A percentile compares a stretch with the other conserved stretches of the same genome.
These are phyloP conservation scores for Panopea generosa DNA, from an alignment of 2,888 invertebrate genomes.

Conservation along the genomic window DNA sequence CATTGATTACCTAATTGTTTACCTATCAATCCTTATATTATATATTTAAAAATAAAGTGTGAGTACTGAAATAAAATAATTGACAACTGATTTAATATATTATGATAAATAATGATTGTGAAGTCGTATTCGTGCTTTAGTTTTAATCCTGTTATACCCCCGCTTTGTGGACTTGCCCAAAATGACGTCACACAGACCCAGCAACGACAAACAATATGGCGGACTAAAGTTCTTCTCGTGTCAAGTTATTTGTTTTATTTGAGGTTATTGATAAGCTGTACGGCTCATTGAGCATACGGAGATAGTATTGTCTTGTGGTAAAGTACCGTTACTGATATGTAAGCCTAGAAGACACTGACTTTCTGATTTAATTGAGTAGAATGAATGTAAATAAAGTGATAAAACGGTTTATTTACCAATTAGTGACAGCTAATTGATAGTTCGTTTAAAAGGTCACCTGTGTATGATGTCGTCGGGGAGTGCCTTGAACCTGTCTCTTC, in stretches of 20 bases:
- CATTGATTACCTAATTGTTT: too few relatives aligned
- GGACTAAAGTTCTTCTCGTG: slow-evolving; percentile 39
- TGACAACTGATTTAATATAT: too few relatives aligned
- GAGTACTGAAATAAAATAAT: too few relatives aligned
- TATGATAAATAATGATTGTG: too few relatives aligned
- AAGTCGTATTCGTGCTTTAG: too few relatives aligned
- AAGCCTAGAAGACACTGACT: too few relatives aligned
- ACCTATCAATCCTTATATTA: too few relatives aligned
- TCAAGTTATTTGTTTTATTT: slow-evolving; percentile 48
- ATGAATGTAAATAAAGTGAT: too few relatives aligned
- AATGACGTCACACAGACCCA: slow-evolving; percentile 69
- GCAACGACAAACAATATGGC: slow-evolving; percentile 81
- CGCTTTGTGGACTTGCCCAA: not conserved
- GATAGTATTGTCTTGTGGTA: not conserved
- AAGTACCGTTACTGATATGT: too few relatives aligned
- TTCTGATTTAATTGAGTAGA: too few relatives aligned
- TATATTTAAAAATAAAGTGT: too few relatives aligned
- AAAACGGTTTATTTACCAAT: slow-evolving; percentile 5
- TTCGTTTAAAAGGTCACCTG: not conserved
- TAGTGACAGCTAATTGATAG: slow-evolving; percentile 1
- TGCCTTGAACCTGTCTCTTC: slow-evolving; percentile 81
- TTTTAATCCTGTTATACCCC: too few relatives aligned
- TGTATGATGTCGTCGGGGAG: slow-evolving; percentile 70
- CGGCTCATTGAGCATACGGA: slow-evolving; percentile 1
- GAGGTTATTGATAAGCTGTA: slow-evolving; percentile 23